Evolutionary conservation across 2,797 vertebrate species (phyloP).

Genomic region (Hippoglossus hippoglossus): DNA sequence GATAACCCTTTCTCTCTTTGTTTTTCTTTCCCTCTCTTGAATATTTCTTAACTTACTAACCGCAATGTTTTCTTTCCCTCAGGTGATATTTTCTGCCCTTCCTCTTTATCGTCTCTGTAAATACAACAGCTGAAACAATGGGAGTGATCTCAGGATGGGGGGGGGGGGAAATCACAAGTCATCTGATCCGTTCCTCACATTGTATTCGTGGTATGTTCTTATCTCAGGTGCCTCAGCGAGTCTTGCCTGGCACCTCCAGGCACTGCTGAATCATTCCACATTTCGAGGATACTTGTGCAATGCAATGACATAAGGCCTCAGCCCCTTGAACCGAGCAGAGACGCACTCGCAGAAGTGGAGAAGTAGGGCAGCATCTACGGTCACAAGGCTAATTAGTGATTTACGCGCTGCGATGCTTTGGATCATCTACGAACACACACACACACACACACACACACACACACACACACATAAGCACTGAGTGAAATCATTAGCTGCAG

Average conservation of each 20-base stretch:
- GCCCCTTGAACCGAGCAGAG: conserved; percentile 43
- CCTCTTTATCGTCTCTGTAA: conserved; percentile 1
- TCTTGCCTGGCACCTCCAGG: conserved; percentile 61
- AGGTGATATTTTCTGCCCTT: neutral
- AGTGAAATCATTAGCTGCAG: conserved; percentile 56
- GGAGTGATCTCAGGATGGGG: neutral
- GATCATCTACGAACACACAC: conserved; percentile 43
- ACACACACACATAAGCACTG: conserved; percentile 1
- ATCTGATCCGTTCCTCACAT: conserved; percentile 17
- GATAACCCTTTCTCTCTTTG: conserved; percentile 51
- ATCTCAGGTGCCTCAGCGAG: conserved; percentile 50
- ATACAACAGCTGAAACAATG: neutral
- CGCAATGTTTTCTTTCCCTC: neutral
- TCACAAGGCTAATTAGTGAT: conserved; percentile 74
- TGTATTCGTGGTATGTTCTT: conserved; percentile 42
- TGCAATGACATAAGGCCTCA: conserved; percentile 56
- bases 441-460: too few relatives aligned
- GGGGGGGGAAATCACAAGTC: neutral
- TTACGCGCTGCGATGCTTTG: conserved; percentile 40
- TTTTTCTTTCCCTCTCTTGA: conserved; percentile 41
- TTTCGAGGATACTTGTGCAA: conserved; percentile 51
- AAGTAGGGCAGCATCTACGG: conserved; percentile 60
- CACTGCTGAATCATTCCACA: conserved; percentile 63
- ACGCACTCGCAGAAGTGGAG: conserved; percentile 47
- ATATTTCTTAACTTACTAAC: conserved; percentile 1